Conservation (phyloP, 2,888 invertebrate species). For the Augochlorella aurata region DNA sequence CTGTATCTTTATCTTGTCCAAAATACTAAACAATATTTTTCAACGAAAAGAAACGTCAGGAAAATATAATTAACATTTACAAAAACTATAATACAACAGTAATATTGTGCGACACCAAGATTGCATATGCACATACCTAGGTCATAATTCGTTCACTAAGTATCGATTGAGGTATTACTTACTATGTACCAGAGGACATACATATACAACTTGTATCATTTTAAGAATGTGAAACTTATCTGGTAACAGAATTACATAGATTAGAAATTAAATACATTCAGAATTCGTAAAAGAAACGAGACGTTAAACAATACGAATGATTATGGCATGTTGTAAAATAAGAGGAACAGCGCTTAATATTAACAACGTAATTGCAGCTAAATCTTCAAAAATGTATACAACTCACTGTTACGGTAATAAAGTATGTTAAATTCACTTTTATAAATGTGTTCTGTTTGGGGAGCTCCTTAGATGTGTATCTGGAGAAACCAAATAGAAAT, state of each 20-base stretch:
- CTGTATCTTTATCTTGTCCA: slow-evolving; percentile 37
- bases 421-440: slow-evolving; percentile 44
- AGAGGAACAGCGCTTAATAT: slow-evolving; percentile 21
- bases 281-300: slow-evolving; percentile 32
- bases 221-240: slow-evolving; percentile 31
- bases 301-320: slow-evolving; percentile 34
- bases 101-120: slow-evolving; percentile 40
- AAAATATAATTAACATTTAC: slow-evolving; percentile 50
- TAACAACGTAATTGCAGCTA: slow-evolving; percentile 37
- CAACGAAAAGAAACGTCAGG: slow-evolving; percentile 44
- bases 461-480: slow-evolving; percentile 71
- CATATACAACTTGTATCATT: slow-evolving; percentile 32
- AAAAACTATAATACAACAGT: slow-evolving; percentile 40
- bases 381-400: slow-evolving; percentile 48
- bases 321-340: slow-evolving; percentile 36
- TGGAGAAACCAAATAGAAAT: slow-evolving; percentile 71
- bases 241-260: slow-evolving; percentile 34
- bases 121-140: slow-evolving; percentile 49
- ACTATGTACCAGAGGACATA: slow-evolving; percentile 40
- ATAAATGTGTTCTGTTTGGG: slow-evolving; percentile 64
- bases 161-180: slow-evolving; percentile 38
- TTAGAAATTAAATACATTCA: slow-evolving; percentile 47
- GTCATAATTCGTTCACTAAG: slow-evolving; percentile 36
- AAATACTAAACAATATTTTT: slow-evolving; percentile 46
- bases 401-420: slow-evolving; percentile 35